Base-by-base conservation (phyloP, 2,113 vertebrate species). In the Trematocara variabile region DNA sequence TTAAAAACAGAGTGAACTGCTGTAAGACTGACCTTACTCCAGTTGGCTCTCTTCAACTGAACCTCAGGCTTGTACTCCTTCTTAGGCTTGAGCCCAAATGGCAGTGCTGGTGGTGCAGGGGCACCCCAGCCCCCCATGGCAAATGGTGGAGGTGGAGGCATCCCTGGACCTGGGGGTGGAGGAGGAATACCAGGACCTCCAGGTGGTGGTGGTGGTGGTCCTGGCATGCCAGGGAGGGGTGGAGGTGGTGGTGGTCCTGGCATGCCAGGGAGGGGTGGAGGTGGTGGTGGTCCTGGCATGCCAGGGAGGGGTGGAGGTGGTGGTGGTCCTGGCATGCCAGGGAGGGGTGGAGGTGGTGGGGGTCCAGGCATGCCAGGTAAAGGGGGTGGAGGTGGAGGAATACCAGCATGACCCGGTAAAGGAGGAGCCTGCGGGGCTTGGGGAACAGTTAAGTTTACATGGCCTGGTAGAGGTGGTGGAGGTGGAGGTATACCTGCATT, bases 1-100 rank as follows among this genome's bases (percentile, higher is more conserved):
- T 2, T 44, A 2, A 50, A 70, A 20, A 39, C 6, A 55, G 16
- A 28, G 7, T 20, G 8, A 68, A 39, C 8, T 13, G 11, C 70
- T 7, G 14, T 4, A 56, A 18, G 34, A 84, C 93, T 88, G 65
- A 98, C 98, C 98, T 99, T 98, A 85, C 95, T 96, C 97, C 97
- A 97, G 70, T 96, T 97, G 87, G 96, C 96, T 77, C 97, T 97
- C 92, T 95, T 94, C 80, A 97, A 88, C 83, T 97, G 97, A 46
- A 97, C 93, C 25, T 97, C 97, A 80, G 97, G 97, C 82, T 97
- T 97, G 94, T 97, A 97, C 3, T 96, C 86, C 85, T 96, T 98
- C 94, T 98, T 97, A 77, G 97, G 96, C 77, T 94, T 75, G 5
- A 97, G 96, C 68, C 97, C 97, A 89, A 88, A 96, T 5, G 96